These are phyloP conservation scores for Junonia oenone DNA, from an alignment of 2,888 invertebrate species.

Conservation along the genomic window DNA sequence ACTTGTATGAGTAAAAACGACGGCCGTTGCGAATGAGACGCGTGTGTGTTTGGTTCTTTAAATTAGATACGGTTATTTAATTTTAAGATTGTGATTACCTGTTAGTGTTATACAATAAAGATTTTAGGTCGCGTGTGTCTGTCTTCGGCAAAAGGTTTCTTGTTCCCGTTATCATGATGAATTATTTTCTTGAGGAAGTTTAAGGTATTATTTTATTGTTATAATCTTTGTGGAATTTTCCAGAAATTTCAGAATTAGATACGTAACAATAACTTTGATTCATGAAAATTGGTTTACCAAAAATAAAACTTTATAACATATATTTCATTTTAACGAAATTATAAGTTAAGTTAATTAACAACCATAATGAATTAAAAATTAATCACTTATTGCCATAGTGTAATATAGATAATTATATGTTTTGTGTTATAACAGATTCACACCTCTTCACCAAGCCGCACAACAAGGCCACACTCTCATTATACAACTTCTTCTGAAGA, in stretches of 20 bases:
- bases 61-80: background rate
- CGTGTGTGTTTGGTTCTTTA: background rate
- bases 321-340: too few species aligned
- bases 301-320: too few species aligned
- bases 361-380: background rate
- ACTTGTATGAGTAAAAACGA: background rate
- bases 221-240: too few species aligned
- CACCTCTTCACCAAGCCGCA: conserved; percentile 98
- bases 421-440: conserved; percentile 81
- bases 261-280: too few species aligned
- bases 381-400: too few species aligned
- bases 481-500: conserved; percentile 93
- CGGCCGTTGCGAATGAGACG: background rate
- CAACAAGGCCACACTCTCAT: conserved; percentile 98
- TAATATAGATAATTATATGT: too few species aligned
- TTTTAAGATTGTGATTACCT: background rate
- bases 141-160: too few species aligned
- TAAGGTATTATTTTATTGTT: too few species aligned
- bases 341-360: background rate
- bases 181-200: too few species aligned
- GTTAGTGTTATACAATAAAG: background rate
- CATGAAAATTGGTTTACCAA: too few species aligned
- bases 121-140: background rate
- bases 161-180: too few species aligned
- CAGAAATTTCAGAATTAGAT: too few species aligned